A percentile compares a stretch with the other conserved stretches of the same genome.
Evolutionary conservation across 2,797 vertebrate genomes (phyloP).

Genomic region (Lateolabrax maculatus): DNA sequence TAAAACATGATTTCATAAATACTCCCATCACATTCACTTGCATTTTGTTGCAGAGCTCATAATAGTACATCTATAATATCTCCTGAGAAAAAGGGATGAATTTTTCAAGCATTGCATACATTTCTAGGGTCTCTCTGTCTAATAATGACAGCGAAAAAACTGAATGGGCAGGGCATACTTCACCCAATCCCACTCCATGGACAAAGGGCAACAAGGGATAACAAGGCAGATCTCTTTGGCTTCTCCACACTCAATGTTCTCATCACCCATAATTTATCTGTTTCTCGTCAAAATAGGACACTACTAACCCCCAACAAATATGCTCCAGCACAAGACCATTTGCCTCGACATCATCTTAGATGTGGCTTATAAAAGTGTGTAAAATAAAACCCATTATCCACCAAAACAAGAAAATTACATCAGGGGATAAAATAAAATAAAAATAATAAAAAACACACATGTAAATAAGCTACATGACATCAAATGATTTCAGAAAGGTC

Average conservation of each 20-base stretch:
- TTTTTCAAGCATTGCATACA: conserved; percentile 88
- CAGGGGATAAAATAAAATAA: conserved; percentile 30
- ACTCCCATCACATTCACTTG: conserved; percentile 86
- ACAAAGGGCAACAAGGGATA: conserved; percentile 78
- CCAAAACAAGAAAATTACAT: conserved; percentile 48
- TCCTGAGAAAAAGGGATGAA: conserved; percentile 88
- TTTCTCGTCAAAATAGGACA: conserved; percentile 60
- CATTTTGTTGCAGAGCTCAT: conserved; percentile 86
- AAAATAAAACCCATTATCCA: conserved; percentile 50
- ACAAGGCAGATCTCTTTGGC: conserved; percentile 87
- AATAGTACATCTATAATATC: conserved; percentile 85
- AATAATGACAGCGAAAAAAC: conserved; percentile 80
- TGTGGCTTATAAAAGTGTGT: conserved; percentile 57
- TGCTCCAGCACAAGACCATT: conserved; percentile 42
- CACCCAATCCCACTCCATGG: conserved; percentile 72
- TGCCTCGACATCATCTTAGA: conserved; percentile 37
- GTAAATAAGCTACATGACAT: conserved; percentile 43
- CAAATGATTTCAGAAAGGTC: conserved; percentile 69
- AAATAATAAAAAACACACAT: conserved; percentile 38
- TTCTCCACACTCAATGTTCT: conserved; percentile 81
- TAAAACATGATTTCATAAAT: conserved; percentile 81
- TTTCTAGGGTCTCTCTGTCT: conserved; percentile 83
- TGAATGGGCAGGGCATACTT: conserved; percentile 77
- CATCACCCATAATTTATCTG: conserved; percentile 63
- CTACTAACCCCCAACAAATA: conserved; percentile 35